These are phyloP conservation scores for Caenorhabditis afra DNA, from an alignment of 2,888 invertebrate species.

Conservation along the genomic window DNA sequence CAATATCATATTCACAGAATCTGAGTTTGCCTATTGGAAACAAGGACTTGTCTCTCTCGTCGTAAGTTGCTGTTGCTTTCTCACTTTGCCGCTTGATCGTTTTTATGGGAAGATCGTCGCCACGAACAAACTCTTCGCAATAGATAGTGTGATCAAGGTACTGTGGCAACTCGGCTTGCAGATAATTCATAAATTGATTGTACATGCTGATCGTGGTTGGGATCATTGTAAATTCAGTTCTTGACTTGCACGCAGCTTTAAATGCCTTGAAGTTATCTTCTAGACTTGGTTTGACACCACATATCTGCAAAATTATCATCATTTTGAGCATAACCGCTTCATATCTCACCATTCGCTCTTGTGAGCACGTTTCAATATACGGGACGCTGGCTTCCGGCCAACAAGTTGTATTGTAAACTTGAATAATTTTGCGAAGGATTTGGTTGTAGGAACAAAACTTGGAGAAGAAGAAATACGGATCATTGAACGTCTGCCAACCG, in stretches of 20 bases:
- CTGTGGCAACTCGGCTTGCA: slow-evolving; percentile 5
- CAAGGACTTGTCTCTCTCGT: slow-evolving; percentile 7
- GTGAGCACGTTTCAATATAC: not conserved
- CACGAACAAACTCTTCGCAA: not conserved
- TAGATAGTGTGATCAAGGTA: not conserved
- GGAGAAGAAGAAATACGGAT: slow-evolving; percentile 39
- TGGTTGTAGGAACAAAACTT: slow-evolving; percentile 40
- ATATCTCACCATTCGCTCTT: slow-evolving; percentile 15
- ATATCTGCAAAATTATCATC: slow-evolving; percentile 1
- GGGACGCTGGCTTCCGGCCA: not conserved
- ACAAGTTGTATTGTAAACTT: slow-evolving; percentile 28
- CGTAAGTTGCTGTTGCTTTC: slow-evolving; percentile 16
- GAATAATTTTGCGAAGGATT: slow-evolving; percentile 23
- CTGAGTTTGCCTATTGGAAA: slow-evolving; percentile 24
- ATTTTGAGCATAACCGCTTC: not conserved
- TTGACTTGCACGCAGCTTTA: slow-evolving; percentile 3
- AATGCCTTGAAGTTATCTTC: not conserved
- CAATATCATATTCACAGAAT: slow-evolving; percentile 39
- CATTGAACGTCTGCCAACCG: slow-evolving; percentile 56
- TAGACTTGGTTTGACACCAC: slow-evolving; percentile 1
- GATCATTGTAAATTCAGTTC: not conserved
- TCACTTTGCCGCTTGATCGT: not conserved
- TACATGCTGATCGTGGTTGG: slow-evolving; percentile 11
- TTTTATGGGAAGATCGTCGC: not conserved
- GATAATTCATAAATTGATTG: slow-evolving; percentile 32